Evolutionary conservation across 30 jellyfish, hydroid and myxozoan genomes (phyloP).

Genomic region (Hydractinia echinata): DNA sequence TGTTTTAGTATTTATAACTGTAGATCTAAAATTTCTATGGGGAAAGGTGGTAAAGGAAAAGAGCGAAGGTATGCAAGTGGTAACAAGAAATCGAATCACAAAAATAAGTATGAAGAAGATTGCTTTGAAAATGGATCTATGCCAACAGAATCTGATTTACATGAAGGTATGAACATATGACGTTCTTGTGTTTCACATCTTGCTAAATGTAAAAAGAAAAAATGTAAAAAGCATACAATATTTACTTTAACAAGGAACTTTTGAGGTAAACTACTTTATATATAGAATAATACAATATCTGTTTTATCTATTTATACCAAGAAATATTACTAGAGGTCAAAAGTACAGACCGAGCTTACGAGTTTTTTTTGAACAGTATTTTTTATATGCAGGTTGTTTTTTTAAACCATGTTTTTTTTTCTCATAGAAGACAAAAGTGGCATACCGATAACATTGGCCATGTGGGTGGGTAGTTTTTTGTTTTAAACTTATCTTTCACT

Average conservation of each 20-base stretch:
- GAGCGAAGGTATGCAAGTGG: not conserved
- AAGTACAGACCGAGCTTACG: no score
- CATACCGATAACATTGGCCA: constrained; percentile 7
- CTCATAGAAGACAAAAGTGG: not conserved
- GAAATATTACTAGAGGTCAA: no score
- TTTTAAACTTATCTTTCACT: no score
- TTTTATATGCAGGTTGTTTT: not conserved
- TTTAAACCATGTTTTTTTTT: not conserved
- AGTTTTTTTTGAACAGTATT: no score
- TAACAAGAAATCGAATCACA: not conserved
- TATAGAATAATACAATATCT: no score
- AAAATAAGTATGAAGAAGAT: no score
- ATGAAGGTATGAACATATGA: not conserved
- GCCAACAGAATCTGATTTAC: not conserved
- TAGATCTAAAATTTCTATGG: not conserved
- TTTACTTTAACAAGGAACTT: no score
- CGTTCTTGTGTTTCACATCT: no score
- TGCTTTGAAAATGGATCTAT: not conserved
- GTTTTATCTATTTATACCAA: no score
- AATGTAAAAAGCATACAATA: no score
- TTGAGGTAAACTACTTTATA: no score
- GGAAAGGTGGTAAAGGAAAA: not conserved
- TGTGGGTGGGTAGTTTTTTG: not conserved
- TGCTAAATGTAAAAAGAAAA: no score
- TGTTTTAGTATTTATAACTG: not conserved